These are phyloP conservation scores for Tridacna crocea DNA, from an alignment of 2,888 invertebrate species.

Conservation along the genomic window DNA sequence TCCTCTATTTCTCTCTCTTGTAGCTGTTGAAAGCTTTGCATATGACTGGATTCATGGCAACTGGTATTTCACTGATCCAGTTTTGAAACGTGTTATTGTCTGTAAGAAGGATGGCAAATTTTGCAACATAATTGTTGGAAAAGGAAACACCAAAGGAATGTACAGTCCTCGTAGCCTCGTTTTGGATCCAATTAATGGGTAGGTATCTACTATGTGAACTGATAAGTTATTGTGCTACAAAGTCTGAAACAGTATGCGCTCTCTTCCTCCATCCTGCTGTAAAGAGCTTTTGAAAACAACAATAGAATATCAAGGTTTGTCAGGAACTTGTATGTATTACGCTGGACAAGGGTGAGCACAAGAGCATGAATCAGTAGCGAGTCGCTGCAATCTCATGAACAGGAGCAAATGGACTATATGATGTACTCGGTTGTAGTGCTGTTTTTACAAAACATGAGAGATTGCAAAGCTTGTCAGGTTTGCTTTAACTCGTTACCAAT, in stretches of 20 bases:
- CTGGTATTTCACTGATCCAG: conserved; percentile 92
- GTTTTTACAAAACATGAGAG: too few relatives aligned
- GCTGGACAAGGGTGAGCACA: too few relatives aligned
- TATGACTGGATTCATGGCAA: conserved; percentile 94
- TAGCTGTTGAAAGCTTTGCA: conserved; percentile 90
- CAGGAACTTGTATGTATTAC: too few relatives aligned
- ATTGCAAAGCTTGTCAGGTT: too few relatives aligned
- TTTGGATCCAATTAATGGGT: conserved; percentile 91
- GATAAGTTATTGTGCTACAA: too few relatives aligned
- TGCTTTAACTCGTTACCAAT: not conserved
- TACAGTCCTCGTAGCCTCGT: conserved; percentile 86
- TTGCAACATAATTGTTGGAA: conserved; percentile 84
- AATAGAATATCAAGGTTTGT: not conserved
- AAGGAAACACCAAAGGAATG: not conserved
- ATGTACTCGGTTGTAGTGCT: too few relatives aligned
- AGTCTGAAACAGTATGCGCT: too few relatives aligned
- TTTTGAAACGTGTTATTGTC: conserved; percentile 89
- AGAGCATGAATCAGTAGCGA: too few relatives aligned
- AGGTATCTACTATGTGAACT: conserved; percentile 63
- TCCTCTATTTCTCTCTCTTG: conserved; percentile 46
- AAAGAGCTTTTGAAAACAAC: not conserved
- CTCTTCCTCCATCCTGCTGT: not conserved
- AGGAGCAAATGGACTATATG: too few relatives aligned
- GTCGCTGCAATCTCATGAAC: too few relatives aligned
- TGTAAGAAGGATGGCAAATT: conserved; percentile 88